phyloP scores from a whole-genome alignment of 2,888 invertebrate species.

The Protophormia terraenovae region DNA sequence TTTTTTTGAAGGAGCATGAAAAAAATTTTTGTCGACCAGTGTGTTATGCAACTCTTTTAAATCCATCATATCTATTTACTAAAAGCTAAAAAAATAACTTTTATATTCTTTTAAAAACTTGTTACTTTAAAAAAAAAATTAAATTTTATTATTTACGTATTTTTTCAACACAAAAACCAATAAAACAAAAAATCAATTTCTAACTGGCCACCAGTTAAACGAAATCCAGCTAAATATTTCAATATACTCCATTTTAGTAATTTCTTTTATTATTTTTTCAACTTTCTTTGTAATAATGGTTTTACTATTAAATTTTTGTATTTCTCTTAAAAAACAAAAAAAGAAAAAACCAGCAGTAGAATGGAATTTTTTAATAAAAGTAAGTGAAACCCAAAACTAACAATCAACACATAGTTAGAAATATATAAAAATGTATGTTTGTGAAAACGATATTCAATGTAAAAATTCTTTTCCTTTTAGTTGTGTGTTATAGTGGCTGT shows the following conservation, averaged over 20 bases:
- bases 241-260: not conserved
- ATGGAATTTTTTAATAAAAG: constrained; percentile 68
- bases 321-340: not conserved
- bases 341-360: too few relatives aligned
- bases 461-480: constrained; percentile 27
- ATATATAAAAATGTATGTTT: too few relatives aligned
- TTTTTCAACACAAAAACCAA: too few relatives aligned
- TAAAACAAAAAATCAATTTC: not conserved
- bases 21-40: too few relatives aligned
- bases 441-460: constrained; percentile 25
- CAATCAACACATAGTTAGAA: constrained; percentile 44
- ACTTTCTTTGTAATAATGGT: not conserved
- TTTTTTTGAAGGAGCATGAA: too few relatives aligned
- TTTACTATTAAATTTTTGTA: not conserved
- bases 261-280: not conserved
- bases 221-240: not conserved
- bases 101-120: not conserved
- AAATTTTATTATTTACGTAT: too few relatives aligned
- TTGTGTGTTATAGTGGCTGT: constrained; percentile 25
- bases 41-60: too few relatives aligned
- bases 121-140: not conserved
- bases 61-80: too few relatives aligned
- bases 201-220: not conserved
- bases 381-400: constrained; percentile 63
- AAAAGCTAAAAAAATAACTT: too few relatives aligned